These are phyloP conservation scores for Galerucella pusilla DNA, from an alignment of 2,888 invertebrate genomes.

Conservation along the genomic window DNA sequence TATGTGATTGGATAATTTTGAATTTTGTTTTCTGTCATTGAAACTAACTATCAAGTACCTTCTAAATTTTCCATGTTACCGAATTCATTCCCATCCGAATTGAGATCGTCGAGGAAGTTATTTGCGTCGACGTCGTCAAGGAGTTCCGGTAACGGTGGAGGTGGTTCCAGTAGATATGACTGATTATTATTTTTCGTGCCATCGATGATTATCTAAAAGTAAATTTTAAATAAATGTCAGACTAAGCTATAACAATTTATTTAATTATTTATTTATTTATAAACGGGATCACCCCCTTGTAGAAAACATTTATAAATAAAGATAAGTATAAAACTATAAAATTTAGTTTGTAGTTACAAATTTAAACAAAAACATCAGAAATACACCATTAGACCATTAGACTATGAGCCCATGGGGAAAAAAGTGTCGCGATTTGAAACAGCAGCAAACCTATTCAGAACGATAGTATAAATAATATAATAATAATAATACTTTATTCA, in stretches of 20 bases:
- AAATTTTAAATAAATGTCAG: neutral
- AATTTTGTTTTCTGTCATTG: neutral
- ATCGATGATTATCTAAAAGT: conserved; percentile 30
- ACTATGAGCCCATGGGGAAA: no score
- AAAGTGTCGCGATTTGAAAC: no score
- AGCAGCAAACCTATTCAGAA: no score
- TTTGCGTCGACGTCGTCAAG: conserved; percentile 62
- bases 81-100: conserved; percentile 58
- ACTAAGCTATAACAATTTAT: conserved; percentile 13
- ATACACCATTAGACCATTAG: no score
- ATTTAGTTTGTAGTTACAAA: no score
- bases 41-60: neutral
- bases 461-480: no score
- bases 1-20: neutral
- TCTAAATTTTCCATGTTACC: conserved; percentile 36
- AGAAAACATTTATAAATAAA: no score
- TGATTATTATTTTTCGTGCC: conserved; percentile 18
- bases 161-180: conserved; percentile 50
- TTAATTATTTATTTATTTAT: conserved; percentile 31
- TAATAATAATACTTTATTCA: no score
- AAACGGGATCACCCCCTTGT: neutral
- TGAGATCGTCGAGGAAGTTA: conserved; percentile 60
- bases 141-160: conserved; percentile 63
- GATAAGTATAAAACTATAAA: no score
- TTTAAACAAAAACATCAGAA: no score